These are phyloP conservation scores for Coracopsis vasa DNA, from an alignment of 2,113 vertebrate species.

Conservation along the genomic window DNA sequence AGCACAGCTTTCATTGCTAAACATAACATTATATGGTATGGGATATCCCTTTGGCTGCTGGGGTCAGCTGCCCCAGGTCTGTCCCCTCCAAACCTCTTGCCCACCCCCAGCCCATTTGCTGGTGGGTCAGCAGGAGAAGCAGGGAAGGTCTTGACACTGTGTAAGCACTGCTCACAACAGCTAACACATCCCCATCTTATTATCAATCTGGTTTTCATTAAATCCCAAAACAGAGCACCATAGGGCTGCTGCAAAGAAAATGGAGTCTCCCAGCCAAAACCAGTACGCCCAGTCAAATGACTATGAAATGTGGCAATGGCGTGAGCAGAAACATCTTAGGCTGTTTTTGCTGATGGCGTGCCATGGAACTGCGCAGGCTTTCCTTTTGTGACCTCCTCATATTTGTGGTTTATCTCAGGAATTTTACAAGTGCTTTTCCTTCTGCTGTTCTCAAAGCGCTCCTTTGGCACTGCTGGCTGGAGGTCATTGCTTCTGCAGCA, in stretches of 20 bases:
- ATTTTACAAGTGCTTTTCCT: slow-evolving; percentile 31
- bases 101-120: fast-evolving
- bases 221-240: background rate
- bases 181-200: background rate
- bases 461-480: background rate
- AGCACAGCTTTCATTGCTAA: background rate
- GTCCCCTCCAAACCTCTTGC: background rate
- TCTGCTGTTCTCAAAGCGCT: background rate
- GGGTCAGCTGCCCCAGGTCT: background rate
- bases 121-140: background rate
- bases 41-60: background rate
- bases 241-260: background rate
- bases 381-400: background rate
- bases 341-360: background rate
- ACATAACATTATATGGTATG: no score
- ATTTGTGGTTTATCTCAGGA: slow-evolving; percentile 34
- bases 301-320: background rate
- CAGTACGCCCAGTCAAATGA: background rate
- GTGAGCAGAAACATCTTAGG: background rate
- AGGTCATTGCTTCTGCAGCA: background rate
- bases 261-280: background rate
- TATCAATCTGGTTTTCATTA: background rate
- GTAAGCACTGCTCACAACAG: background rate
- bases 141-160: background rate
- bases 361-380: background rate